phyloP scores from a whole-genome alignment of 2,113 vertebrate species.

The Sebastes schlegelii region DNA sequence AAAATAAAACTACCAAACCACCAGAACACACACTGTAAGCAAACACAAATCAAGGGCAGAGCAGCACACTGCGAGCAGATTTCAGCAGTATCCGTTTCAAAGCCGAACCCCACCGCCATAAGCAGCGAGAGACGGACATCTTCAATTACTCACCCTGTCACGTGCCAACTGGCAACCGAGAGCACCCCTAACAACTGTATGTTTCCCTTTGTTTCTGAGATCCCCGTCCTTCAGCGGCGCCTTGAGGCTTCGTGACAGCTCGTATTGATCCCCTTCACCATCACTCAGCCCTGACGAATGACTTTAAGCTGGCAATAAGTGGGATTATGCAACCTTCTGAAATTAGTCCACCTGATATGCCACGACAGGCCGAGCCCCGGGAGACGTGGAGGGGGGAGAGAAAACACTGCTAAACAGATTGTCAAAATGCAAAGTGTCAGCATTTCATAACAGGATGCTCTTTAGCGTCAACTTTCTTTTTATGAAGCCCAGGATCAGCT shows the following conservation, averaged over 20 bases:
- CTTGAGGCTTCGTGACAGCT: constrained; percentile 70
- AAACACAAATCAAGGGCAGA: constrained; percentile 54
- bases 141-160: constrained; percentile 71
- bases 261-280: constrained; percentile 79
- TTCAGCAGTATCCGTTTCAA: constrained; percentile 58
- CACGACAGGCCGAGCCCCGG: constrained; percentile 50
- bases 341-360: constrained; percentile 66
- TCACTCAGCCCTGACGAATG: constrained; percentile 77
- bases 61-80: constrained; percentile 43
- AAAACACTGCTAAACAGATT: constrained; percentile 49
- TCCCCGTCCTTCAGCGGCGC: constrained; percentile 56
- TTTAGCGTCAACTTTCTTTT: constrained; percentile 9
- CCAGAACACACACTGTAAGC: constrained; percentile 34
- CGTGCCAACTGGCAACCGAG: constrained; percentile 68
- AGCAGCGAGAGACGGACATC: constrained; percentile 59
- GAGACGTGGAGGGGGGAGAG: constrained; percentile 19
- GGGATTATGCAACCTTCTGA: constrained; percentile 76
- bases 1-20: constrained; percentile 36
- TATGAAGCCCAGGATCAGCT: constrained; percentile 3
- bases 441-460: constrained; percentile 53
- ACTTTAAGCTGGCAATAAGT: constrained; percentile 71
- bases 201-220: constrained; percentile 77
- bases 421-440: constrained; percentile 43
- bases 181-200: constrained; percentile 64
- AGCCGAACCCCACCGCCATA: constrained; percentile 41